Percentiles rank a stretch among this genome's conserved stretches.
phyloP scores from a whole-genome alignment of 2,888 invertebrate genomes.

The Bhutanitis thaidina region DNA sequence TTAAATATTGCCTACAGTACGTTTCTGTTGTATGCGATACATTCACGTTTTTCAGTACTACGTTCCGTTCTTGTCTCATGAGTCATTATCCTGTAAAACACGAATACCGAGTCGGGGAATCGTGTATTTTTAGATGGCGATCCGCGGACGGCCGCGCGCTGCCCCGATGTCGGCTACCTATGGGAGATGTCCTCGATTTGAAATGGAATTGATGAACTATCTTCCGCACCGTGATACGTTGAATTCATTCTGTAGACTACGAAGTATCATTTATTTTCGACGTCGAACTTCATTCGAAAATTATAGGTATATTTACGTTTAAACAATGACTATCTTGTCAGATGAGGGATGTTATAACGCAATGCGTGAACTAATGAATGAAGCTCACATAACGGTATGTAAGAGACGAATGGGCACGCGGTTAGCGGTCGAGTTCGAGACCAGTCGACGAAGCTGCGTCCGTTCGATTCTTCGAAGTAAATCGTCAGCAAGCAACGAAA shows the following conservation, averaged over 20 bases:
- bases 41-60: conserved; percentile 45
- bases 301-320: background rate
- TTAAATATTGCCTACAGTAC: background rate
- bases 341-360: background rate
- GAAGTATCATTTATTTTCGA: too few relatives aligned
- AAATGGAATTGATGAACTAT: conserved; percentile 26
- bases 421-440: background rate
- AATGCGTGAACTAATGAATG: conserved; percentile 11
- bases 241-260: background rate
- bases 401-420: background rate
- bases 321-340: background rate
- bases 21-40: conserved; percentile 39
- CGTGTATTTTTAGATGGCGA: conserved; percentile 70
- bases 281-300: too few relatives aligned
- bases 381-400: background rate
- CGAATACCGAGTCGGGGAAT: conserved; percentile 64
- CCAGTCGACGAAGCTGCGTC: background rate
- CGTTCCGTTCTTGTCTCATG: conserved; percentile 44
- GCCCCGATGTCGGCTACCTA: conserved; percentile 36
- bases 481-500: background rate
- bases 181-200: conserved; percentile 33
- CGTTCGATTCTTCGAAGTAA: background rate
- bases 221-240: conserved; percentile 11
- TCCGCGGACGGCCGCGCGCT: conserved; percentile 46
- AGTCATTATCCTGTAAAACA: conserved; percentile 72